Percentiles rank a stretch among this genome's conserved stretches.
phyloP scores from a whole-genome alignment of 1,140 invertebrate species.

The Lucilia sericata region DNA sequence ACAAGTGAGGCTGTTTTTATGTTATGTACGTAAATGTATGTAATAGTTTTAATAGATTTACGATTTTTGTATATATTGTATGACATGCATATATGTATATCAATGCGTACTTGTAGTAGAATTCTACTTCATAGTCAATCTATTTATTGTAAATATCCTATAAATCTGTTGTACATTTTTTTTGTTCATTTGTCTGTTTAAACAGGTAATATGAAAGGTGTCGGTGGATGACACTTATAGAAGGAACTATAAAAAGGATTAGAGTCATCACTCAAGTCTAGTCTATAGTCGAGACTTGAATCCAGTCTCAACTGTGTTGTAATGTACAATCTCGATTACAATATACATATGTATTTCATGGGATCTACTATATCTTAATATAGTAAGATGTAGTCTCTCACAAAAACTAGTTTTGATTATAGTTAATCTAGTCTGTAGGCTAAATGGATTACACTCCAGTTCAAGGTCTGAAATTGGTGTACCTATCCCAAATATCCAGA shows the following conservation, averaged over 20 bases:
- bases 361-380: too few relatives aligned
- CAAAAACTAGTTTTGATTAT: too few relatives aligned
- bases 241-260: not conserved
- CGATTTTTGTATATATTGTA: not conserved
- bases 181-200: not conserved
- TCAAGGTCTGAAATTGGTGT: too few relatives aligned
- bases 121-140: conserved; percentile 12
- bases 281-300: too few relatives aligned
- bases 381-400: too few relatives aligned
- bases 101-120: not conserved
- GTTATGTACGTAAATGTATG: not conserved
- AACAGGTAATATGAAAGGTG: not conserved
- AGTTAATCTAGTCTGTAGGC: too few relatives aligned
- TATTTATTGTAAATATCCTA: conserved; percentile 27
- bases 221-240: not conserved
- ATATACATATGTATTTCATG: too few relatives aligned
- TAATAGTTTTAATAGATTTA: conserved; percentile 38
- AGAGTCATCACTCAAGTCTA: too few relatives aligned
- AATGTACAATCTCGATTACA: too few relatives aligned
- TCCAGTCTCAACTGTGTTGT: too few relatives aligned
- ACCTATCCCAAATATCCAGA: too few relatives aligned
- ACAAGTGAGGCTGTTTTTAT: not conserved
- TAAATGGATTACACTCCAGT: too few relatives aligned
- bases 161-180: not conserved
- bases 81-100: not conserved